These are phyloP conservation scores for Epinephelus malabaricus DNA, from an alignment of 2,797 vertebrate species.

Conservation along the genomic window DNA sequence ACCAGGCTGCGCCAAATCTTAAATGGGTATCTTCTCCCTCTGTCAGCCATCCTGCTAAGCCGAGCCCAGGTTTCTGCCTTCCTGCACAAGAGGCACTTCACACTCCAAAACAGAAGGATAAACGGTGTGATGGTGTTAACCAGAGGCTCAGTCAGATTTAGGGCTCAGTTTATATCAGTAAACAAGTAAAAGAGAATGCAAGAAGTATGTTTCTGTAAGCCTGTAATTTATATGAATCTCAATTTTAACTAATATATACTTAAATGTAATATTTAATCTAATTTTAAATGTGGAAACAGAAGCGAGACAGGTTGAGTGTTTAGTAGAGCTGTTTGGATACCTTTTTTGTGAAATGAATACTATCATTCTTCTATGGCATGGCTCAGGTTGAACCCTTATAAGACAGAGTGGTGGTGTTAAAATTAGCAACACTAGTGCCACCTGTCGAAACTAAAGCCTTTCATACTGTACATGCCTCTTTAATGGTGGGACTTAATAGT, in stretches of 20 bases:
- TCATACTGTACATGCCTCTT: too few species aligned
- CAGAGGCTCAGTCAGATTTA: slow-evolving; percentile 7
- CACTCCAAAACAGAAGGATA: slow-evolving; percentile 38
- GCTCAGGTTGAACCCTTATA: too few species aligned
- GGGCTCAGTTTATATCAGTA: not conserved
- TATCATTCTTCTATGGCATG: too few species aligned
- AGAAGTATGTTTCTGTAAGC: not conserved
- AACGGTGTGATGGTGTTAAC: slow-evolving; percentile 3
- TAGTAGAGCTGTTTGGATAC: too few species aligned
- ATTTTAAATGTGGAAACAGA: not conserved
- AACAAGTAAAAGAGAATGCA: not conserved
- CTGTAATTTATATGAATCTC: not conserved
- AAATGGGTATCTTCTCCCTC: slow-evolving; percentile 71
- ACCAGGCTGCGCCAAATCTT: slow-evolving; percentile 69
- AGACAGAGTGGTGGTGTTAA: too few species aligned
- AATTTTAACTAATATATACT: not conserved
- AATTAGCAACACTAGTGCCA: too few species aligned
- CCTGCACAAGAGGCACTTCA: slow-evolving; percentile 35
- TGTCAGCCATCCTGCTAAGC: slow-evolving; percentile 57
- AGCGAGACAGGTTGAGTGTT: not conserved
- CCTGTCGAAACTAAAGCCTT: too few species aligned
- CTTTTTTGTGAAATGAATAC: too few species aligned
- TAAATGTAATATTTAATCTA: too few species aligned
- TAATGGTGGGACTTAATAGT: too few species aligned
- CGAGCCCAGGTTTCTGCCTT: slow-evolving; percentile 51